Conservation (phyloP, 2,113 vertebrate species). For the Bombycilla garrulus region DNA sequence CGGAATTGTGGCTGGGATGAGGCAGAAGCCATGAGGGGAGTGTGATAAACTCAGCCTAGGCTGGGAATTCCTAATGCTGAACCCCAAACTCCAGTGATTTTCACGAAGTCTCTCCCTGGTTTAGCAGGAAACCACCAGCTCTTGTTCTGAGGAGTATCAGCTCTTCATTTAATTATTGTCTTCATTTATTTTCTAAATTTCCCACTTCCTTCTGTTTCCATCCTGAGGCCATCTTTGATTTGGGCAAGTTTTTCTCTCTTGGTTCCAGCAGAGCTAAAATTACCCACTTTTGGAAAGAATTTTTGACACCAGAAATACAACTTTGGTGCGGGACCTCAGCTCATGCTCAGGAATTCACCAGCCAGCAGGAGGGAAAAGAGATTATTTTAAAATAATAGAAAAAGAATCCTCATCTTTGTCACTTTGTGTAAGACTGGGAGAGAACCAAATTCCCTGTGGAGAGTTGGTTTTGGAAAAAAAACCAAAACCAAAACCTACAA, state of each 20-base stretch:
- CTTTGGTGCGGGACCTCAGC: neutral
- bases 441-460: neutral
- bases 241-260: neutral
- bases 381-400: neutral
- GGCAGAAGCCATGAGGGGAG: neutral
- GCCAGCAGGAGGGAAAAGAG: neutral
- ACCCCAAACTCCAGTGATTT: neutral
- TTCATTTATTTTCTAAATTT: neutral
- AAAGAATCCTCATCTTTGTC: neutral
- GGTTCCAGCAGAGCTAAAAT: neutral
- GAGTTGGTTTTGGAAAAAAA: neutral
- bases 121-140: neutral
- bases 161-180: neutral
- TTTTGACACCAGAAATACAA: neutral
- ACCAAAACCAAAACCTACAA: neutral
- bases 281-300: neutral
- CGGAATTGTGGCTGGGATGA: neutral
- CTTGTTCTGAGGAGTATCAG: neutral
- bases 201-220: neutral
- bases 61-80: neutral
- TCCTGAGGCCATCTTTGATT: neutral
- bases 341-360: neutral
- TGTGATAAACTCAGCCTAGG: neutral
- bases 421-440: neutral
- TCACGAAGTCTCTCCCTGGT: neutral